Conservation (phyloP, 2,888 invertebrate genomes). For the Sarcophaga carnaria region DNA sequence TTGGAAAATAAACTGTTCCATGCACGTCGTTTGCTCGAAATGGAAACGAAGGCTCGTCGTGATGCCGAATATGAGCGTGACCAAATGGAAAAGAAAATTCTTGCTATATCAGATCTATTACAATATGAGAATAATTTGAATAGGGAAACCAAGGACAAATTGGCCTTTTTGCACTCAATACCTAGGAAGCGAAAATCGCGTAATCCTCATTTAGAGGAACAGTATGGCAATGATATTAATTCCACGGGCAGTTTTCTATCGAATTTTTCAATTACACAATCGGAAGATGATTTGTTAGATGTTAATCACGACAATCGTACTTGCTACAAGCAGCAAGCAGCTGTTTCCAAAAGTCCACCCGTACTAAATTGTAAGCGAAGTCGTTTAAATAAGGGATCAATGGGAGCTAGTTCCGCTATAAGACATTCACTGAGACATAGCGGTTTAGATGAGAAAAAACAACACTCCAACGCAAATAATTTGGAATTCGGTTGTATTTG, state of each 20-base stretch:
- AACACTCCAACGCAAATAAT: conserved; percentile 81
- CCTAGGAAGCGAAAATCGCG: conserved; percentile 83
- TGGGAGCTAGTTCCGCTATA: no score
- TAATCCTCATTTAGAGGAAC: conserved; percentile 80
- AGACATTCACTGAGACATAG: conserved; percentile 73
- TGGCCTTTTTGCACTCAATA: conserved; percentile 88
- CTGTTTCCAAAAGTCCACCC: no score
- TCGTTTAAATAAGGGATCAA: conserved; percentile 72
- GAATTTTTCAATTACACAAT: conserved; percentile 81
- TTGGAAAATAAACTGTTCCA: conserved; percentile 91
- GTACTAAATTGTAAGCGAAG: conserved; percentile 24
- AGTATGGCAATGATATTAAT: conserved; percentile 86
- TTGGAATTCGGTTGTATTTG: conserved; percentile 85
- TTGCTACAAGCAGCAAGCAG: conserved; percentile 62
- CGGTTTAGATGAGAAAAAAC: conserved; percentile 14
- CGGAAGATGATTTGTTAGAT: conserved; percentile 81
- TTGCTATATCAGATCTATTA: conserved; percentile 88
- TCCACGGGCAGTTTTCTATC: conserved; percentile 86
- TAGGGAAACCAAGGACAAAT: conserved; percentile 90
- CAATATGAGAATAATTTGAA: conserved; percentile 88
- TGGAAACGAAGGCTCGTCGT: conserved; percentile 88
- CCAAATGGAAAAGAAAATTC: conserved; percentile 88
- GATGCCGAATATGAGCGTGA: conserved; percentile 88
- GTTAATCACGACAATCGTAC: conserved; percentile 71
- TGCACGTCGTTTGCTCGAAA: conserved; percentile 90